These are phyloP conservation scores for Perdita meconis DNA, from an alignment of 2,888 invertebrate genomes.

Conservation along the genomic window DNA sequence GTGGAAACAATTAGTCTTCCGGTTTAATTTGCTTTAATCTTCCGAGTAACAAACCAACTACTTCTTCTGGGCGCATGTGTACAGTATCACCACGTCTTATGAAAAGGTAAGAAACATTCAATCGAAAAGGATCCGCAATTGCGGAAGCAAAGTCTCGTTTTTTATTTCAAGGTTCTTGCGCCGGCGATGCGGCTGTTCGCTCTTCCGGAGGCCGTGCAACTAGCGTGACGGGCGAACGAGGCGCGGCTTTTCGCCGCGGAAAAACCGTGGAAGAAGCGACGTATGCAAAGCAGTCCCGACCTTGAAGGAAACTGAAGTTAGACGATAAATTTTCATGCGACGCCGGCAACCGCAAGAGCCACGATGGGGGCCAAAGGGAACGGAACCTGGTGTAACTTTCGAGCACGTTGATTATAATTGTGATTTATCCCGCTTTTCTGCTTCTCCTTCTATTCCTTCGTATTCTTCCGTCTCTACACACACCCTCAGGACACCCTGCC, in stretches of 20 bases:
- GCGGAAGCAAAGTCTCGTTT: too few species aligned
- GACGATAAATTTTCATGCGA: constrained; percentile 76
- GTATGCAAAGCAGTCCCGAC: constrained; percentile 70
- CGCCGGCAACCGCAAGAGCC: constrained; percentile 64
- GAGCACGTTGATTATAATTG: constrained; percentile 80
- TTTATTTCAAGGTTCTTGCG: constrained; percentile 36
- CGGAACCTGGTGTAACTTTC: constrained; percentile 71
- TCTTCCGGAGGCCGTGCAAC: constrained; percentile 28
- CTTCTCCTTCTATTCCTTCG: constrained; percentile 18
- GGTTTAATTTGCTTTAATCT: too few species aligned
- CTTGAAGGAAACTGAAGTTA: constrained; percentile 74
- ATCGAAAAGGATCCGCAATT: too few species aligned
- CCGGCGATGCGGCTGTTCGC: too few species aligned
- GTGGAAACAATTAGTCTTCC: too few species aligned
- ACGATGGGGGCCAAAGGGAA: constrained; percentile 65
- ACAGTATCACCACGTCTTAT: too few species aligned
- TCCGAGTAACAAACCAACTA: too few species aligned
- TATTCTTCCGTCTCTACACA: neutral
- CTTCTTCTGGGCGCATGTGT: too few species aligned
- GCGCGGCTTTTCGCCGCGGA: constrained; percentile 21
- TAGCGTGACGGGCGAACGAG: constrained; percentile 43
- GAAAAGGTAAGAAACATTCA: too few species aligned
- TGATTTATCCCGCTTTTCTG: constrained; percentile 74
- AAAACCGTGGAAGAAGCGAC: constrained; percentile 63
- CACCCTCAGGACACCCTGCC: constrained; percentile 9